Conservation (phyloP, 1,140 invertebrate species). For the Bombus terrestris region DNA sequence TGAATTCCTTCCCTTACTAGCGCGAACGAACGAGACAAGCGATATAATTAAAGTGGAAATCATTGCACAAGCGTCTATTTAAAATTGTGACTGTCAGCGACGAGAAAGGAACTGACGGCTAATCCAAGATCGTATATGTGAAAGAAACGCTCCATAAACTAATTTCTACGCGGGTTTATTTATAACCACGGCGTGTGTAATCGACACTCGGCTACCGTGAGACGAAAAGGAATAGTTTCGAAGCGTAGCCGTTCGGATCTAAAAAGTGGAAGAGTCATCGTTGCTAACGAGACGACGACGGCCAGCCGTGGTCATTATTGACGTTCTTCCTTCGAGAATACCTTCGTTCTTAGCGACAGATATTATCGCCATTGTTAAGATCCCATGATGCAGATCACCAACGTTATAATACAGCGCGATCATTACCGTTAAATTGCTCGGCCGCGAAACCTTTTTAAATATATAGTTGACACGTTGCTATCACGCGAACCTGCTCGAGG, state of each 20-base stretch:
- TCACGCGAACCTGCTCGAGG: neutral
- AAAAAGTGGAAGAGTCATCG: conserved; percentile 76
- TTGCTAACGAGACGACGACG: conserved; percentile 74
- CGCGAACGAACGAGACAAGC: neutral
- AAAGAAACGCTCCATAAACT: conserved; percentile 59
- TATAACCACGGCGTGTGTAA: conserved; percentile 63
- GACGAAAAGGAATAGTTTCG: conserved; percentile 51
- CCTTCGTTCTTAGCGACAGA: conserved; percentile 67
- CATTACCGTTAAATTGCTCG: conserved; percentile 61
- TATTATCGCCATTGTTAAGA: conserved; percentile 58
- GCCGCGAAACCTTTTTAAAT: conserved; percentile 40
- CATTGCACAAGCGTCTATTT: conserved; percentile 16
- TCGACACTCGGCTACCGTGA: conserved; percentile 70
- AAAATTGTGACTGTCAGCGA: conserved; percentile 43
- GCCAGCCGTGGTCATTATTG: conserved; percentile 59
- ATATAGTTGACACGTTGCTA: conserved; percentile 9
- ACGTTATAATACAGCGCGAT: conserved; percentile 49
- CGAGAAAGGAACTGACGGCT: conserved; percentile 31
- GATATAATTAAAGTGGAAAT: conserved; percentile 23
- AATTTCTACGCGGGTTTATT: conserved; percentile 67
- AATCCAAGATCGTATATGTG: conserved; percentile 9
- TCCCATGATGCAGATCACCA: conserved; percentile 33
- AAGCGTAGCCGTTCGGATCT: conserved; percentile 24
- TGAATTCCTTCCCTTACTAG: neutral
- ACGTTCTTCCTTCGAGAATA: conserved; percentile 63